A percentile compares a stretch with the other conserved stretches of the same genome.
phyloP scores from a whole-genome alignment of 2,888 invertebrate genomes.

The Lutraria lutraria region DNA sequence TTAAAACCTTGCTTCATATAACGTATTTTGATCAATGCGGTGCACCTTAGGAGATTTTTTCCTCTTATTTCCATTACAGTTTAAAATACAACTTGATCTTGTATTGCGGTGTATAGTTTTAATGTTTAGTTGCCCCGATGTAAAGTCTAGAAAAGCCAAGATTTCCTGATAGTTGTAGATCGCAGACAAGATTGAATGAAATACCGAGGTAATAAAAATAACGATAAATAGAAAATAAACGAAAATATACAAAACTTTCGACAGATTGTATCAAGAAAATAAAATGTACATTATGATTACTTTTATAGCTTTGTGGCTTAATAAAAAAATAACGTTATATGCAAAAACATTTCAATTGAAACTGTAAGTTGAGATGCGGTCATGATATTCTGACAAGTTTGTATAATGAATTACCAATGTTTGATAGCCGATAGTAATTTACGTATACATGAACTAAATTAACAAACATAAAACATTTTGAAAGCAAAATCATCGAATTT shows the following conservation, averaged over 20 bases:
- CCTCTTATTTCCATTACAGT: background rate
- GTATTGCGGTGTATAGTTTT: background rate
- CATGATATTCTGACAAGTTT: too few relatives aligned
- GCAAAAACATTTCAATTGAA: background rate
- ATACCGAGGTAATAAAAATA: background rate
- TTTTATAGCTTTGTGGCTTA: background rate
- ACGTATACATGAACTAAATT: too few relatives aligned
- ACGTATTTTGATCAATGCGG: background rate
- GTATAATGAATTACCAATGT: too few relatives aligned
- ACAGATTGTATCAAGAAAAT: background rate
- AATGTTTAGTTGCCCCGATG: background rate
- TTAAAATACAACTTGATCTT: background rate
- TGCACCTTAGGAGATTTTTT: background rate
- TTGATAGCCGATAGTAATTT: too few relatives aligned
- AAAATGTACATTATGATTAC: background rate
- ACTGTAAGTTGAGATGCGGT: background rate
- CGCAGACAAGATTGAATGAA: background rate
- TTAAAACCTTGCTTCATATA: background rate
- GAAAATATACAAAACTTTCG: background rate
- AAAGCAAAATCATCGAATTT: too few relatives aligned
- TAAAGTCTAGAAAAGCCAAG: background rate
- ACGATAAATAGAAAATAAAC: background rate
- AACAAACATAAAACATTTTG: too few relatives aligned
- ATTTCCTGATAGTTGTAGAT: background rate
- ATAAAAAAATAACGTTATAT: background rate